Conservation (phyloP, 2,113 vertebrate genomes). For the Notechis scutatus region DNA sequence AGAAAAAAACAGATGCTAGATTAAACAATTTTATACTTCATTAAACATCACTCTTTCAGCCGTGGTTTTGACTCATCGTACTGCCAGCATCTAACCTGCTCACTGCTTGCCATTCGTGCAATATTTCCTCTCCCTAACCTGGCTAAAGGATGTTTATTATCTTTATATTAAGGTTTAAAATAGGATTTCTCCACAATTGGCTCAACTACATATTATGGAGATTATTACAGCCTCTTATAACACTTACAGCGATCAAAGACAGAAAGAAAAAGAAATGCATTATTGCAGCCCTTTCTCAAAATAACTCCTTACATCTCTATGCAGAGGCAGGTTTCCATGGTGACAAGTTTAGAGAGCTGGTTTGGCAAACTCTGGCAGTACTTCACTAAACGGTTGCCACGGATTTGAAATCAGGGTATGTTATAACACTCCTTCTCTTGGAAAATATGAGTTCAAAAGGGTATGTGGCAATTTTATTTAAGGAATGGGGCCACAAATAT, state of each 20-base stretch:
- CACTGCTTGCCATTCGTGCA: slow-evolving; percentile 22
- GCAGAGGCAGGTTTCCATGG: slow-evolving; percentile 65
- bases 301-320: slow-evolving; percentile 29
- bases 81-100: slow-evolving; percentile 33
- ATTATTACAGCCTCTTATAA: slow-evolving; percentile 35
- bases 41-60: slow-evolving; percentile 51
- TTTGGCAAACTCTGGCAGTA: slow-evolving; percentile 47
- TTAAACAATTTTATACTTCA: slow-evolving; percentile 64
- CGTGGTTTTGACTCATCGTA: slow-evolving; percentile 40
- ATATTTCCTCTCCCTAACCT: background rate
- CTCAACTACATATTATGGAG: background rate
- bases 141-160: background rate
- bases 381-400: slow-evolving; percentile 33
- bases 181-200: background rate
- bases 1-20: slow-evolving; percentile 56
- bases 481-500: background rate
- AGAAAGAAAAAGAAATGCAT: background rate
- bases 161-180: background rate
- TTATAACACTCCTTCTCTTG: background rate
- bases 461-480: background rate
- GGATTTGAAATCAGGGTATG: slow-evolving; percentile 30
- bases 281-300: slow-evolving; percentile 51
- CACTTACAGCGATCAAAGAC: background rate
- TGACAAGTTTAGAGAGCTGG: slow-evolving; percentile 50
- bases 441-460: background rate